Evolutionary conservation across 2,888 invertebrate genomes (phyloP).

Genomic region (Eupeodes luniger): DNA sequence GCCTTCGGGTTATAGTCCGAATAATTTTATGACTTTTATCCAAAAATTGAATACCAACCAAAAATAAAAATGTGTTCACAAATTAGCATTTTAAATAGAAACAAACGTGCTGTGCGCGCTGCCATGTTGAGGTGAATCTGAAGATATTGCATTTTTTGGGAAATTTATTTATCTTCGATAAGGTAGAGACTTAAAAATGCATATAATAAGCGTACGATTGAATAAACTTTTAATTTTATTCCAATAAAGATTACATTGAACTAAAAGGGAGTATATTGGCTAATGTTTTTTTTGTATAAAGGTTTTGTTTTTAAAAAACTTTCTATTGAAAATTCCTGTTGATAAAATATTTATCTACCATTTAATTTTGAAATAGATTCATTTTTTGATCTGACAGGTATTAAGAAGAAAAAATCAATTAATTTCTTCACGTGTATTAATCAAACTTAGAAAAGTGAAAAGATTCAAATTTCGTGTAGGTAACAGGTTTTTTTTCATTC

Average conservation of each 20-base stretch:
- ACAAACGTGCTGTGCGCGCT: not conserved
- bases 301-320: not conserved
- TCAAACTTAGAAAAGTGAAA: constrained; percentile 3
- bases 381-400: no score
- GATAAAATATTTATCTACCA: constrained; percentile 15
- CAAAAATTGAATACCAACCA: constrained; percentile 13
- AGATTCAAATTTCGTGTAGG: not conserved
- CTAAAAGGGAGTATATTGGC: not conserved
- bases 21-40: constrained; percentile 64
- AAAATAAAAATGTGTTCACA: not conserved
- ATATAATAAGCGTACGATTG: not conserved
- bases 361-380: not conserved
- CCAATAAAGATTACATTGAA: constrained; percentile 19
- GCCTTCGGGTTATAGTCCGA: constrained; percentile 13
- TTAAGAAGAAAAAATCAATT: not conserved
- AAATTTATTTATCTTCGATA: constrained; percentile 63
- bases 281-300: no score
- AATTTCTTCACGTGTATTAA: not conserved
- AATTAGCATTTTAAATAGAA: constrained; percentile 63
- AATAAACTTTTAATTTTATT: constrained; percentile 31
- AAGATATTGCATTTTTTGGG: constrained; percentile 45
- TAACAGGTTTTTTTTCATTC: not conserved
- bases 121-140: not conserved
- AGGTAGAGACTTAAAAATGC: constrained; percentile 32
- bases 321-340: constrained; percentile 5